Percentiles rank a stretch among this genome's conserved stretches.
Conservation (phyloP, 2,888 invertebrate genomes). For the Drepanosiphum platanoidis region DNA sequence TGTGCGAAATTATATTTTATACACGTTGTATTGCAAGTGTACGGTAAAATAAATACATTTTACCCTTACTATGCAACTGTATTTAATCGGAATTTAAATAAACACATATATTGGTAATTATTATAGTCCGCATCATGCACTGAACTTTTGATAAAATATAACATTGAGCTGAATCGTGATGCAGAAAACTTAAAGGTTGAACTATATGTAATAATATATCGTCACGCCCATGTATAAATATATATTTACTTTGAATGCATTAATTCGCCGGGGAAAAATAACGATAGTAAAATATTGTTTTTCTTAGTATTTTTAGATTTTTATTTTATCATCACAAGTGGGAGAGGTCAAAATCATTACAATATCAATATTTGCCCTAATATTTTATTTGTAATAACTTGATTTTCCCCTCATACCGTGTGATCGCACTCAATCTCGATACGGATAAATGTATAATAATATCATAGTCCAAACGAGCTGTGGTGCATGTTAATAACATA, state of each 20-base stretch:
- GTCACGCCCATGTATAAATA: not conserved
- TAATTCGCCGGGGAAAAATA: not conserved
- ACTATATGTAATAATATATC: no score
- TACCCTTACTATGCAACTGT: not conserved
- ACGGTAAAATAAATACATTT: not conserved
- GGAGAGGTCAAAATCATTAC: conserved; percentile 14
- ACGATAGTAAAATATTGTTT: not conserved
- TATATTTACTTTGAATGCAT: not conserved
- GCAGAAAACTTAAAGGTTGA: conserved; percentile 17
- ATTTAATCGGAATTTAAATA: not conserved
- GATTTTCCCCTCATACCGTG: not conserved
- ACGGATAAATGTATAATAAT: not conserved
- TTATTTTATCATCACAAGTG: not conserved
- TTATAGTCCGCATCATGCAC: no score
- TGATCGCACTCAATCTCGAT: not conserved
- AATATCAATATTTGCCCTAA: conserved; percentile 32
- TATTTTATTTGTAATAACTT: conserved; percentile 1
- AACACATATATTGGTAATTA: no score
- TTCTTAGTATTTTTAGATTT: conserved; percentile 1
- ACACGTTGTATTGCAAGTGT: no score
- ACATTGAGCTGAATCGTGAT: not conserved
- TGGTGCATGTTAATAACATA: not conserved
- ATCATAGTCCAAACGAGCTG: not conserved
- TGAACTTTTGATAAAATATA: not conserved
- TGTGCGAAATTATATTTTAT: no score